Percentiles rank a stretch among this genome's conserved stretches.
These are phyloP conservation scores for Polylopha cassiicola DNA, from an alignment of 2,888 invertebrate species.

Conservation along the genomic window DNA sequence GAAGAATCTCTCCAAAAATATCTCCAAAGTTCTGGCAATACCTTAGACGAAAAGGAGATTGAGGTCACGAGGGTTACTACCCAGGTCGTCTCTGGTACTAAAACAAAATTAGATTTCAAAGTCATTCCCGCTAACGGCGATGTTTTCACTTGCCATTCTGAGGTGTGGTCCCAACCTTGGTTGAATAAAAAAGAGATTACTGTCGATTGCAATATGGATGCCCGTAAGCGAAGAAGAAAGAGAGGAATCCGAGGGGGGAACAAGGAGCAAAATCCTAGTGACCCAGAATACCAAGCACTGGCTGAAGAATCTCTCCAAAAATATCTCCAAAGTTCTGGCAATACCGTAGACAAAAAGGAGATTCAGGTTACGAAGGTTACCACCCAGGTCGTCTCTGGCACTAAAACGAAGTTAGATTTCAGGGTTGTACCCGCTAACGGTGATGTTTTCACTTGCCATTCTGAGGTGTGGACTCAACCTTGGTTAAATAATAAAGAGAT, in stretches of 20 bases:
- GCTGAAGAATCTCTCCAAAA: slow-evolving; percentile 21
- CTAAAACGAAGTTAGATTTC: slow-evolving; percentile 52
- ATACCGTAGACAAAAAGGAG: slow-evolving; percentile 21
- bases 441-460: slow-evolving; percentile 20
- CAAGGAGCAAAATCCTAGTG: neutral
- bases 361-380: slow-evolving; percentile 44
- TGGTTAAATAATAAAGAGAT: slow-evolving; percentile 27
- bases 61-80: slow-evolving; percentile 44
- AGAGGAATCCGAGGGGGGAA: slow-evolving; percentile 25
- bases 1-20: slow-evolving; percentile 36
- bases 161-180: slow-evolving; percentile 30
- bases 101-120: slow-evolving; percentile 42
- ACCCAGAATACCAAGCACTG: slow-evolving; percentile 11
- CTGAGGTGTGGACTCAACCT: slow-evolving; percentile 21
- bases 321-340: slow-evolving; percentile 3
- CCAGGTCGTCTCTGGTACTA: slow-evolving; percentile 65
- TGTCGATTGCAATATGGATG: slow-evolving; percentile 27
- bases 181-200: slow-evolving; percentile 35
- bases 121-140: slow-evolving; percentile 55
- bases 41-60: slow-evolving; percentile 29
- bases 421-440: neutral
- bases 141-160: slow-evolving; percentile 33
- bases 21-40: slow-evolving; percentile 25
- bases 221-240: slow-evolving; percentile 14
- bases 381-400: slow-evolving; percentile 60